A percentile compares a stretch with the other conserved stretches of the same genome.
Evolutionary conservation across 2,797 vertebrate species (phyloP).

Genomic region (Peromyscus nudipes): DNA sequence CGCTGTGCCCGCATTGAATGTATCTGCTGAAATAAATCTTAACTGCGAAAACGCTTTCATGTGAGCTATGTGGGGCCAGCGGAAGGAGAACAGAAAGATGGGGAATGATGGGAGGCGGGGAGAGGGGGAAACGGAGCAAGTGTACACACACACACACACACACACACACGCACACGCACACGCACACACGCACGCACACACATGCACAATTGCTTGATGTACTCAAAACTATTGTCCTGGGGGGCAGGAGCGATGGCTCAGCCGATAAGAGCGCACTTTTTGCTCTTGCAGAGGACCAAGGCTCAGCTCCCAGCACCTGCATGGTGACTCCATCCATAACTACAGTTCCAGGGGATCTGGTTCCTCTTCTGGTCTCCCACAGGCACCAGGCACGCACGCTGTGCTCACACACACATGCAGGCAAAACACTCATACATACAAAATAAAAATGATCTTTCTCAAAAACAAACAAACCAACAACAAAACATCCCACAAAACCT

Average conservation of each 20-base stretch:
- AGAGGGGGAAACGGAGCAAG: not conserved
- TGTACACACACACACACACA: not conserved
- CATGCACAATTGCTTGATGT: not conserved
- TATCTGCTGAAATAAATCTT: slow-evolving; percentile 3
- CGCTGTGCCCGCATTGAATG: slow-evolving; percentile 13
- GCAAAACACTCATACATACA: not conserved
- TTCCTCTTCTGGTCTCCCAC: not conserved
- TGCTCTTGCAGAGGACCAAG: too few species aligned
- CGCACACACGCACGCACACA: not conserved
- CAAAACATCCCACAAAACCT: not conserved
- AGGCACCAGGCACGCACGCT: not conserved
- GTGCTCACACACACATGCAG: not conserved
- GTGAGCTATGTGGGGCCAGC: not conserved
- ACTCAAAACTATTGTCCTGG: not conserved
- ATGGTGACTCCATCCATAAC: not conserved
- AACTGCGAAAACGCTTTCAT: slow-evolving; percentile 14
- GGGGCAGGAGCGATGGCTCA: not conserved
- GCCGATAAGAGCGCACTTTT: too few species aligned
- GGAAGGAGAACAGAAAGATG: not conserved
- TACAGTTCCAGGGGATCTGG: not conserved
- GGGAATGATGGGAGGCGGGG: not conserved
- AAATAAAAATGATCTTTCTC: not conserved
- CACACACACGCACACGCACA: too few species aligned
- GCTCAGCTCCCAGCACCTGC: not conserved
- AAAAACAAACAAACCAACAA: not conserved